These are phyloP conservation scores for Caenorhabditis latens DNA, from an alignment of 1,140 invertebrate species.

Conservation along the genomic window DNA sequence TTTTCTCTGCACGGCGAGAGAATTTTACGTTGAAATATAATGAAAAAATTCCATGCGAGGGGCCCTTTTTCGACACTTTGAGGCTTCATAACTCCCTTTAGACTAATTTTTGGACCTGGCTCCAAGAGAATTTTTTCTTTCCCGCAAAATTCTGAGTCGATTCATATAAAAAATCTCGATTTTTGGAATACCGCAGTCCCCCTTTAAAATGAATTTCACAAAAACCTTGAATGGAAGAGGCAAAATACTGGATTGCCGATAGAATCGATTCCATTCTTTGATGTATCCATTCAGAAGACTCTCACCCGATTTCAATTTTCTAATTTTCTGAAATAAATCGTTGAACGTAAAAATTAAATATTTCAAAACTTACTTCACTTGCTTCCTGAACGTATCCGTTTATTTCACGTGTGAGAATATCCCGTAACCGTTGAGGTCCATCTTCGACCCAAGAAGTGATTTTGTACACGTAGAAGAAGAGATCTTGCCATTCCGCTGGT, in stretches of 20 bases:
- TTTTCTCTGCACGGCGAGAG: no score
- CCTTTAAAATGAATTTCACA: background rate
- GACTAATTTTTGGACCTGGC: no score
- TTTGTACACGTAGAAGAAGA: slow-evolving; percentile 62
- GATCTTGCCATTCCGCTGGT: slow-evolving; percentile 64
- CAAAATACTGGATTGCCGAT: slow-evolving; percentile 41
- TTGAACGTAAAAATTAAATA: background rate
- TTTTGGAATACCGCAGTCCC: no score
- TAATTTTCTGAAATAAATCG: slow-evolving; percentile 48
- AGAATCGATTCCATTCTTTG: slow-evolving; percentile 52
- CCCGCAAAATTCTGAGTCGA: no score
- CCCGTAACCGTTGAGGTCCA: slow-evolving; percentile 42
- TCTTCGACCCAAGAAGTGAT: slow-evolving; percentile 63
- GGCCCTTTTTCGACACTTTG: no score
- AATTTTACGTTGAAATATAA: no score
- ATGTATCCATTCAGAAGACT: slow-evolving; percentile 55
- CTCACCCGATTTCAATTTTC: slow-evolving; percentile 15
- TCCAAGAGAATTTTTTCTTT: no score
- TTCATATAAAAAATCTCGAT: no score
- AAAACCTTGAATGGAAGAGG: slow-evolving; percentile 61
- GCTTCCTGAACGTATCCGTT: slow-evolving; percentile 58
- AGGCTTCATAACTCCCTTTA: no score
- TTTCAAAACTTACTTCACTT: slow-evolving; percentile 47
- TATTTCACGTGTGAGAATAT: slow-evolving; percentile 43
- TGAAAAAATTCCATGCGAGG: no score